Evolutionary conservation across 2,113 vertebrate species (phyloP).

Genomic region (Clarias gariepinus): DNA sequence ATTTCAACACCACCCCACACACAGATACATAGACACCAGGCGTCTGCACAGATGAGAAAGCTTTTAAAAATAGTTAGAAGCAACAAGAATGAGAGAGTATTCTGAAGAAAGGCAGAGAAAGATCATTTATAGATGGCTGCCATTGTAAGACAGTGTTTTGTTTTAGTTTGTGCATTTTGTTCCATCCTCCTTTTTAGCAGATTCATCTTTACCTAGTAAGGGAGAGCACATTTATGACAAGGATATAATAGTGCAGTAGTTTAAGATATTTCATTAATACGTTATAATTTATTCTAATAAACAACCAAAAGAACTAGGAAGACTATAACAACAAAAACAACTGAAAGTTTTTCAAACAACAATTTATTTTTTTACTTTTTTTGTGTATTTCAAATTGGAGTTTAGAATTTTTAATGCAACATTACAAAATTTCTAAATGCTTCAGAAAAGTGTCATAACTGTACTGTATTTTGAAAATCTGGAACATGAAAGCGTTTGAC

Average conservation of each 20-base stretch:
- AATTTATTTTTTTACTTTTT: too few species aligned
- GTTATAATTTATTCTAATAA: background rate
- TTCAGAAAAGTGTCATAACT: too few species aligned
- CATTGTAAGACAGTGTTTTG: background rate
- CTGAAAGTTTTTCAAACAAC: background rate
- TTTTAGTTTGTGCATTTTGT: background rate
- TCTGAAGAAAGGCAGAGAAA: background rate
- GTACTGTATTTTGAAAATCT: too few species aligned
- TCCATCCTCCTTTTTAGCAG: background rate
- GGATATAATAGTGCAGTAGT: background rate
- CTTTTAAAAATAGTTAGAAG: slow-evolving; percentile 28
- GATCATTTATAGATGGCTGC: background rate
- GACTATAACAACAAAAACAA: too few species aligned
- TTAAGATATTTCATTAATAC: background rate
- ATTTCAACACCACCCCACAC: slow-evolving; percentile 27
- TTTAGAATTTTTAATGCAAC: background rate
- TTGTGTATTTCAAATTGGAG: too few species aligned
- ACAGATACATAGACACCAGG: background rate
- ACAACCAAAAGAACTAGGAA: too few species aligned
- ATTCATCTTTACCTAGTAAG: background rate
- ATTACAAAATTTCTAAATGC: background rate
- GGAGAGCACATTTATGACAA: background rate
- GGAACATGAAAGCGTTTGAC: too few species aligned
- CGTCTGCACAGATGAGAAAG: background rate
- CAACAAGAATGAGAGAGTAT: background rate